Percentiles rank a stretch among this genome's conserved stretches.
Conservation (phyloP, 1,140 invertebrate genomes). For the Penaeus vannamei region DNA sequence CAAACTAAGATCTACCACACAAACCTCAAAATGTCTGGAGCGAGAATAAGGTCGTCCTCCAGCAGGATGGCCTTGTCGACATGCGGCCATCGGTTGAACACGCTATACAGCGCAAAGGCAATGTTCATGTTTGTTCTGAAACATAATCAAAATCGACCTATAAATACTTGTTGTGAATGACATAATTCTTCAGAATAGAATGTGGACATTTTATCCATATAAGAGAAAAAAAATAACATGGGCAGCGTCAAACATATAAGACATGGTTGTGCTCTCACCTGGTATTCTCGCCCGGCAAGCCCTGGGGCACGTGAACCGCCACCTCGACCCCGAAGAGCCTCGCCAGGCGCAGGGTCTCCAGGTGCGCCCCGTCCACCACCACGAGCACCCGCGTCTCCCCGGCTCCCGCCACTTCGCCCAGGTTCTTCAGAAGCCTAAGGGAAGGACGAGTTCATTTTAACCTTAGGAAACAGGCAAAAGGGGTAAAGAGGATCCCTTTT, state of each 20-base stretch:
- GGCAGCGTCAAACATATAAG: neutral
- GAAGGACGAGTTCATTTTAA: neutral
- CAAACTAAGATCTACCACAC: neutral
- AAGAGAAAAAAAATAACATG: neutral
- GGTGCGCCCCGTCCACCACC: slow-evolving; percentile 38
- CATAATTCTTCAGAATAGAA: too few species aligned
- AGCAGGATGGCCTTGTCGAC: slow-evolving; percentile 53
- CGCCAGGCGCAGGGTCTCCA: slow-evolving; percentile 37
- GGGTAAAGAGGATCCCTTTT: too few species aligned
- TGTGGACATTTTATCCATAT: neutral
- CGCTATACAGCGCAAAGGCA: slow-evolving; percentile 38
- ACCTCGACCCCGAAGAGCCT: slow-evolving; percentile 4
- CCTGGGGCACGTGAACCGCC: slow-evolving; percentile 37
- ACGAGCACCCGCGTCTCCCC: slow-evolving; percentile 39
- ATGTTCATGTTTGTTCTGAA: slow-evolving; percentile 53
- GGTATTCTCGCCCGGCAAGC: slow-evolving; percentile 44
- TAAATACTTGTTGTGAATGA: too few species aligned
- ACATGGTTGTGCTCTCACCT: slow-evolving; percentile 31
- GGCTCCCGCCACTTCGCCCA: slow-evolving; percentile 21
- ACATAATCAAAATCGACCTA: too few species aligned
- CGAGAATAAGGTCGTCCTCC: slow-evolving; percentile 50
- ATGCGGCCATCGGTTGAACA: slow-evolving; percentile 24
- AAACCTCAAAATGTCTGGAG: slow-evolving; percentile 52
- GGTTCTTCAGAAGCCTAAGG: slow-evolving; percentile 45
- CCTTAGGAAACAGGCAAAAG: too few species aligned